phyloP scores from a whole-genome alignment of 2,797 vertebrate genomes.

The Cygnus olor region DNA sequence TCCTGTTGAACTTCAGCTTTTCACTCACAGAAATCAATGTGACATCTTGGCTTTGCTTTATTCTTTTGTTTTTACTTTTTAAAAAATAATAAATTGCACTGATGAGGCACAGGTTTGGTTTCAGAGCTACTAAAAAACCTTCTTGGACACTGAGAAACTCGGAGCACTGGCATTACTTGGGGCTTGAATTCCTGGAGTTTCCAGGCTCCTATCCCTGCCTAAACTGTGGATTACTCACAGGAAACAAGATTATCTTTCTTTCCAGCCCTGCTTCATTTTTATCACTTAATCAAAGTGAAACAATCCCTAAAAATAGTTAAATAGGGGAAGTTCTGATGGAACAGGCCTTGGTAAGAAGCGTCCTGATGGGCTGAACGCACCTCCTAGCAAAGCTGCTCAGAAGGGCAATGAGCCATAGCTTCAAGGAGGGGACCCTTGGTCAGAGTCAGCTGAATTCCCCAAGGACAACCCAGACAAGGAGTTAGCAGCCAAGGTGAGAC shows the following conservation, averaged over 20 bases:
- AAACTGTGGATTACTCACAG: not conserved
- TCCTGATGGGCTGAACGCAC: not conserved
- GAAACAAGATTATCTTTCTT: not conserved
- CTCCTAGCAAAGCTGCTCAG: not conserved
- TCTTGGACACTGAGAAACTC: not conserved
- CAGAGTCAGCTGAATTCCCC: no score
- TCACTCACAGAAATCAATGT: not conserved
- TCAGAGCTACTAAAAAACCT: not conserved
- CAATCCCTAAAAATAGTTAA: not conserved
- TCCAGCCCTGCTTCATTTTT: not conserved
- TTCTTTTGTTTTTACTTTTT: not conserved
- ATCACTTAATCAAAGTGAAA: not conserved
- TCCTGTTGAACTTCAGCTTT: not conserved
- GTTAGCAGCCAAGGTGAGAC: not conserved
- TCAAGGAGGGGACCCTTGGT: not conserved
- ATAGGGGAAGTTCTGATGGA: not conserved
- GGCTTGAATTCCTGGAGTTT: not conserved
- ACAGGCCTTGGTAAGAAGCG: not conserved
- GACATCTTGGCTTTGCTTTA: not conserved
- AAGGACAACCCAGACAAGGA: not conserved
- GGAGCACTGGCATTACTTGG: not conserved
- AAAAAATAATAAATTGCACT: not conserved
- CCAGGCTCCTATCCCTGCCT: not conserved
- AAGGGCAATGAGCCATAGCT: not conserved
- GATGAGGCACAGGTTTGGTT: not conserved